Percentiles rank a stretch among this genome's conserved stretches.
phyloP scores from a whole-genome alignment of 1,140 invertebrate species.

The Aphelenchoides avenae region DNA sequence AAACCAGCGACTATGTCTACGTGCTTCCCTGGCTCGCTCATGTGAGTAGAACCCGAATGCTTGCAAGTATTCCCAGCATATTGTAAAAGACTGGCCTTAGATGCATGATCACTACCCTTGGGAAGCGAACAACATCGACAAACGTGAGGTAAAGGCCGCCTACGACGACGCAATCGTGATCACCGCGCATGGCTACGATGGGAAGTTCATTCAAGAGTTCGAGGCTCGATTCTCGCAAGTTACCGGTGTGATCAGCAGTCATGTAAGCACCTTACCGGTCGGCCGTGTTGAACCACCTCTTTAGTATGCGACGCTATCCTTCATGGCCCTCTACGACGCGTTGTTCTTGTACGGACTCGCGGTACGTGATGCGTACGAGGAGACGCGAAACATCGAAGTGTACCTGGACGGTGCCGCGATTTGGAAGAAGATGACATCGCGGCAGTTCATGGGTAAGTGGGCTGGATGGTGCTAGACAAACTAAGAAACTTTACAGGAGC shows the following conservation, averaged over 20 bases:
- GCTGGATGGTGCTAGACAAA: constrained; percentile 5
- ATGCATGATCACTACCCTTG: constrained; percentile 58
- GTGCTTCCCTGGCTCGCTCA: constrained; percentile 57
- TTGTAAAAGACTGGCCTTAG: constrained; percentile 17
- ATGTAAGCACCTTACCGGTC: constrained; percentile 27
- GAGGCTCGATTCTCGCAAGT: constrained; percentile 38
- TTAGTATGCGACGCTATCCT: constrained; percentile 49
- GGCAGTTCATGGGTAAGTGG: constrained; percentile 45
- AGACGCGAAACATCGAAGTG: constrained; percentile 34
- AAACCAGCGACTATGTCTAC: constrained; percentile 54
- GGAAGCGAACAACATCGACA: constrained; percentile 56
- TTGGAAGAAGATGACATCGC: constrained; percentile 49
- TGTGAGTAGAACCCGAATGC: constrained; percentile 36
- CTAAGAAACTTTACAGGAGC: constrained; percentile 9
- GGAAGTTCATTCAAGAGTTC: constrained; percentile 52
- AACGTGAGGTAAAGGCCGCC: constrained; percentile 44
- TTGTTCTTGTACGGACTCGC: constrained; percentile 49
- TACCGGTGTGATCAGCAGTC: constrained; percentile 49
- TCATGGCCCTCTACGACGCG: constrained; percentile 48
- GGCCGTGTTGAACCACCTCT: not conserved
- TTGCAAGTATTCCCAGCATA: not conserved
- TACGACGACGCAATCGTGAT: constrained; percentile 53
- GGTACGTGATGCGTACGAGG: constrained; percentile 48
- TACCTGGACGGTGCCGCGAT: constrained; percentile 38
- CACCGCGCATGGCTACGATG: constrained; percentile 53